Conservation (phyloP, 2,113 vertebrate species). For the Pterocles gutturalis region DNA sequence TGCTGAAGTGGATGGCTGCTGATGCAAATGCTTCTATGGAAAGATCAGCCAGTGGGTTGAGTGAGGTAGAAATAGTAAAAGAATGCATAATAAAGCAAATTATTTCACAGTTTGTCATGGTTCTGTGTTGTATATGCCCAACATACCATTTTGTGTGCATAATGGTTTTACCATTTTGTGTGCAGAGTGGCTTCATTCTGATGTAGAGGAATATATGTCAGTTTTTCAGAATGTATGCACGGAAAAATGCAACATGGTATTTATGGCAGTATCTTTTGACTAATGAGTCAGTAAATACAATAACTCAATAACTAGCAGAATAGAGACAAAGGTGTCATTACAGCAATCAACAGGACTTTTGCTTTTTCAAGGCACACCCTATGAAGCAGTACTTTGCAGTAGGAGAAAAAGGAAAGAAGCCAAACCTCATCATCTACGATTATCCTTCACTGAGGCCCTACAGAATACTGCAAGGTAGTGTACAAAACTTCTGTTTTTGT, state of each 20-base stretch:
- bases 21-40: neutral
- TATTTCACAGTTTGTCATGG: neutral
- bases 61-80: neutral
- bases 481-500: neutral
- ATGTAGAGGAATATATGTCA: neutral
- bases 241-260: neutral
- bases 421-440: slow-evolving; percentile 89
- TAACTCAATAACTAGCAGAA: neutral
- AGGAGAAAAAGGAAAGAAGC: slow-evolving; percentile 89
- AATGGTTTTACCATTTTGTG: neutral
- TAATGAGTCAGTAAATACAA: neutral
- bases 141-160: neutral
- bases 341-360: slow-evolving; percentile 30
- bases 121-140: neutral
- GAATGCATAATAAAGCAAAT: neutral
- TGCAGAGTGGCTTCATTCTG: neutral
- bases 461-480: slow-evolving; percentile 87
- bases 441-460: slow-evolving; percentile 86
- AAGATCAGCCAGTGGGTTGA: neutral
- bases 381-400: slow-evolving; percentile 83
- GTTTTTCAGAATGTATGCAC: neutral
- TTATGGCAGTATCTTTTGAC: neutral
- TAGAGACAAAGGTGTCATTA: neutral
- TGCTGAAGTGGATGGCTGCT: neutral
- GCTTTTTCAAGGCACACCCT: slow-evolving; percentile 84